Evolutionary conservation across 92 coral and sea anemone species (phyloP).

Genomic region (Parazoanthus darwini): DNA sequence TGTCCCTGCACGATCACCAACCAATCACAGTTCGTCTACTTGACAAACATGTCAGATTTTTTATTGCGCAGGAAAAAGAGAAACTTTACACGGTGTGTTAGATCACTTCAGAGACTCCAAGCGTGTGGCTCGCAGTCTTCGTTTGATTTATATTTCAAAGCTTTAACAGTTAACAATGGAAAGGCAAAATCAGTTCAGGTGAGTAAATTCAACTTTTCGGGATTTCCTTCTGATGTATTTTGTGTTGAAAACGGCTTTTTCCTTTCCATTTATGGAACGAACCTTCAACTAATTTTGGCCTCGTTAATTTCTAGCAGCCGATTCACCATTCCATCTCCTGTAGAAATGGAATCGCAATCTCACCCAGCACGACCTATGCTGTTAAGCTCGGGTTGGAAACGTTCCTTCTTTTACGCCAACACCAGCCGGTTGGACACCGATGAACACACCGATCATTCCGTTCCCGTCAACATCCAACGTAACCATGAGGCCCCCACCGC

Average conservation of each 20-base stretch:
- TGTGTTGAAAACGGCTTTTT: neutral
- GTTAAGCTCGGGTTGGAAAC: conserved; percentile 15
- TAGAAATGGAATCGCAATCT: conserved; percentile 23
- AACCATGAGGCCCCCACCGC: conserved; percentile 7
- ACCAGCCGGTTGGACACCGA: conserved; percentile 8
- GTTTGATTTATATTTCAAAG: neutral
- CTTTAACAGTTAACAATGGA: conserved; percentile 17
- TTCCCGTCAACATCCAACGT: conserved; percentile 1
- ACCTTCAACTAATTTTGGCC: neutral
- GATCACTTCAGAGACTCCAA: conserved; percentile 1
- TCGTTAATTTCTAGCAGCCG: conserved; percentile 4
- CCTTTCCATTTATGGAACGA: conserved; percentile 6
- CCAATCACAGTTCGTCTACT: conserved; percentile 18
- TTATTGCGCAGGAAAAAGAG: neutral
- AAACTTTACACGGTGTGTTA: neutral
- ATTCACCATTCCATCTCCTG: conserved; percentile 37
- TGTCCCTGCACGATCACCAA: conserved; percentile 2
- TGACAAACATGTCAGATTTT: conserved; percentile 23
- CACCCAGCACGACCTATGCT: conserved; percentile 13
- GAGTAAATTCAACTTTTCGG: conserved; percentile 2
- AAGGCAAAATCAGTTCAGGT: conserved; percentile 30
- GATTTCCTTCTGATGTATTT: neutral
- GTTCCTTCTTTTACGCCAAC: conserved; percentile 10
- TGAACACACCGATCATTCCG: conserved; percentile 2
- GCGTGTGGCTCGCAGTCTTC: neutral